Conservation (phyloP, 2,113 vertebrate genomes). For the Meleagris gallopavo region DNA sequence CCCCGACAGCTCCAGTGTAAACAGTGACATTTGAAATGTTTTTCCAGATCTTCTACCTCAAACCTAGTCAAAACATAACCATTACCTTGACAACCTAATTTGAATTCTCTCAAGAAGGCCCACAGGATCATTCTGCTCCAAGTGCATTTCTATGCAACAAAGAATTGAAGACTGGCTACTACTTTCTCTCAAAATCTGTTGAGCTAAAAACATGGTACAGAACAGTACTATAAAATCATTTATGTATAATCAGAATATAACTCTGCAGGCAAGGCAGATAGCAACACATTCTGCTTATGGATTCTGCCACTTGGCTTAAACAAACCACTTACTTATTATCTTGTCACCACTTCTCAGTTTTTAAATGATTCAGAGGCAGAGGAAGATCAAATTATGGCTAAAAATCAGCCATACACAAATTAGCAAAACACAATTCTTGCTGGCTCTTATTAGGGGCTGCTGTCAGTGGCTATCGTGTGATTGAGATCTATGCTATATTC, state of each 20-base stretch:
- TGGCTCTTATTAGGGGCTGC: not conserved
- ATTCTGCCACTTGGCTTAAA: not conserved
- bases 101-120: not conserved
- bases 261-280: not conserved
- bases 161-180: not conserved
- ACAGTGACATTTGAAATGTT: not conserved
- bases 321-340: not conserved
- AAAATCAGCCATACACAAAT: not conserved
- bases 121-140: not conserved
- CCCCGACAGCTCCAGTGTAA: not conserved
- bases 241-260: not conserved
- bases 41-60: not conserved
- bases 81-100: not conserved
- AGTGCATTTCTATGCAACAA: not conserved
- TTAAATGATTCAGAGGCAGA: not conserved
- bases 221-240: not conserved
- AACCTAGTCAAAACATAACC: not conserved
- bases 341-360: not conserved
- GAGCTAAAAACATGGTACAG: not conserved
- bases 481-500: not conserved
- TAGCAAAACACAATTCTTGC: not conserved
- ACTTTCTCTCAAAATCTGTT: not conserved
- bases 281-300: not conserved
- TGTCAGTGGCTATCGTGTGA: not conserved
- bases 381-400: not conserved